Conservation (phyloP, 1,140 invertebrate species). For the Ips nitidus region DNA sequence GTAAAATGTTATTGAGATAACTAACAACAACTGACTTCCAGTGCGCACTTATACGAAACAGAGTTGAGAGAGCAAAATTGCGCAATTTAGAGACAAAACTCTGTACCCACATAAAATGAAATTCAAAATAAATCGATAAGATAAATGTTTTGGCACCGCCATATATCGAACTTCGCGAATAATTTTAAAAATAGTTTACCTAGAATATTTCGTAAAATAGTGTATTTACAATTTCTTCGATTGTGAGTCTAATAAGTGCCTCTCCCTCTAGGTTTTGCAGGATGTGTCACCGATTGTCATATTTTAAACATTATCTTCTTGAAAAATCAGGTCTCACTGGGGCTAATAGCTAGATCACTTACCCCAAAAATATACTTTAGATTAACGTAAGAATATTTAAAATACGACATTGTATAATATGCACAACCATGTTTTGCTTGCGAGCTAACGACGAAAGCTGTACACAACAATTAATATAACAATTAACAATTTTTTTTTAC, state of each 20-base stretch:
- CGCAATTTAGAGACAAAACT: too few relatives aligned
- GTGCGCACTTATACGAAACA: too few relatives aligned
- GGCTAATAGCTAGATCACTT: too few relatives aligned
- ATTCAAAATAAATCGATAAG: too few relatives aligned
- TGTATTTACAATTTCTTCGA: constrained; percentile 44
- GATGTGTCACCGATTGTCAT: constrained; percentile 47
- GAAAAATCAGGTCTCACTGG: neutral
- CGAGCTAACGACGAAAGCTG: constrained; percentile 45
- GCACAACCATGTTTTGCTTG: constrained; percentile 48
- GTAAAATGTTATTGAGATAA: too few relatives aligned
- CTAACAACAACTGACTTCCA: too few relatives aligned
- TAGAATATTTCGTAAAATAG: constrained; percentile 41
- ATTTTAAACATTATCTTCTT: constrained; percentile 39
- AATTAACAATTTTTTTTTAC: constrained; percentile 45
- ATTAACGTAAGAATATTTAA: constrained; percentile 33
- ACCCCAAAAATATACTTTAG: neutral
- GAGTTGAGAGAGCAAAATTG: too few relatives aligned
- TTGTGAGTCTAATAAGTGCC: constrained; percentile 40
- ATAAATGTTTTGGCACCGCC: constrained; percentile 41
- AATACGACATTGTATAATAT: constrained; percentile 48
- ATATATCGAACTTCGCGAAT: constrained; percentile 35
- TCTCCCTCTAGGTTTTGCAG: constrained; percentile 48
- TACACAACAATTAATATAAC: constrained; percentile 51
- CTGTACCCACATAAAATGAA: too few relatives aligned
- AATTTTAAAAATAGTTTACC: constrained; percentile 27